Percentiles rank a stretch among this genome's conserved stretches.
Conservation (phyloP, 2,113 vertebrate genomes). For the Cavia porcellus region DNA sequence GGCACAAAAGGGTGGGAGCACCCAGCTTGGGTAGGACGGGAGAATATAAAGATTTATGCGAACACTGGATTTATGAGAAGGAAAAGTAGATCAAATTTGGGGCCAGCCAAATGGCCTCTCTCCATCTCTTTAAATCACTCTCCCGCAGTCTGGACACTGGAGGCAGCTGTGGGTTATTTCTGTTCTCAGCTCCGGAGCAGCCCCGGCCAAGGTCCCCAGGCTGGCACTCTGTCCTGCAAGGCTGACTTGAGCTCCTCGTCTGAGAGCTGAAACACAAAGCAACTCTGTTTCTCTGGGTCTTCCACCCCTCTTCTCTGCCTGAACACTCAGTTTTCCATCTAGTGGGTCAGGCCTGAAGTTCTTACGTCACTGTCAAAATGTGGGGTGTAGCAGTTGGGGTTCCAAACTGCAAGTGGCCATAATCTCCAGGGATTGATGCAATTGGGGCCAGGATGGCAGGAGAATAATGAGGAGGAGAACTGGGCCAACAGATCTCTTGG, state of each 20-base stretch:
- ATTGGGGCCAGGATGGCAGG: not conserved
- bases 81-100: conserved; percentile 73
- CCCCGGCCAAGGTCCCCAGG: not conserved
- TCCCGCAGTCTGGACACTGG: not conserved
- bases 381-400: not conserved
- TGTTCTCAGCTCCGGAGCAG: not conserved
- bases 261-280: not conserved
- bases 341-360: not conserved
- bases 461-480: conserved; percentile 17
- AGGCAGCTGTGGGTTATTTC: conserved; percentile 37
- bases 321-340: not conserved
- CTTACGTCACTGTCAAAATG: not conserved
- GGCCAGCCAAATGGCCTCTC: conserved; percentile 70
- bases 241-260: not conserved
- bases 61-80: conserved; percentile 62
- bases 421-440: not conserved
- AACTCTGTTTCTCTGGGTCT: not conserved
- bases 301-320: not conserved
- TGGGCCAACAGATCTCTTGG: not conserved
- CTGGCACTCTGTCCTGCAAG: not conserved
- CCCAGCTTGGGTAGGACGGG: conserved; percentile 59
- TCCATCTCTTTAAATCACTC: conserved; percentile 78
- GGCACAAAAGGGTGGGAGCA: not conserved
- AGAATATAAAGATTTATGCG: conserved; percentile 73
- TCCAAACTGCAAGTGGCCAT: not conserved